Base-by-base conservation (phyloP, 2,888 invertebrate species). In the Drymonia ruficornis region DNA sequence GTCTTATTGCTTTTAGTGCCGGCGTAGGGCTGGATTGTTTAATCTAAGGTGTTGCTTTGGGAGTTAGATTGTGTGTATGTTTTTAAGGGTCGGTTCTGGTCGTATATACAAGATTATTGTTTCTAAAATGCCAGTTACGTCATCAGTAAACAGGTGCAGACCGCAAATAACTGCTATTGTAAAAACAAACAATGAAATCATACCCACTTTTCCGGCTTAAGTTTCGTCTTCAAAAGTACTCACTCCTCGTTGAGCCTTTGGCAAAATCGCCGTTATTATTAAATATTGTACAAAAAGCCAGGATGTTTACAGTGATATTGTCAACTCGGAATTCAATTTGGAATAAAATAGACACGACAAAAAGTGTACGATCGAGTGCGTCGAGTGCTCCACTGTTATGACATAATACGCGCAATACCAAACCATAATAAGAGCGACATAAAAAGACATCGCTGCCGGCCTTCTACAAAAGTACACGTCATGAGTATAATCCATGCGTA, bases 1-100 rank as follows among this genome's bases (percentile, higher is more conserved):
- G 91, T 91, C 92, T 91, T 92, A 91, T 91, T 90, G 90, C 91
- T 90, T 90, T 91, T 86, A 84, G 87, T 89, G 84, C 81, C 78
- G 74, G 74, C 80, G 74, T 78, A 87, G 85, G 87, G 86, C 83
- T 83, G 82, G 82, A 87, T 89, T 86, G 87, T 83, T 89, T 91
- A 91, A 91, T 91, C 90, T 88, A 81, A 85, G 84, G 82, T 86
- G 81, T 78, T 78, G 78, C 12, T 78, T 82, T 77, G 73, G 76
- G 78, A 68, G 72, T 74, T 70, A 70, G 67, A 71, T 70, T 70
- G 55, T 62, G 59, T 64, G 65, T n/a, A n/a, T 72, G 40, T 75
- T 68, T 68, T 61, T 49, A 48, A 45, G 55, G 51, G 61, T 61
- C 53, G 55, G 40, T 36, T 36, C 36, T 36, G 36, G 36, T 9